Percentiles rank a stretch among this genome's conserved stretches.
Conservation (phyloP, 2,113 vertebrate species). For the Hiodon alosoides region DNA sequence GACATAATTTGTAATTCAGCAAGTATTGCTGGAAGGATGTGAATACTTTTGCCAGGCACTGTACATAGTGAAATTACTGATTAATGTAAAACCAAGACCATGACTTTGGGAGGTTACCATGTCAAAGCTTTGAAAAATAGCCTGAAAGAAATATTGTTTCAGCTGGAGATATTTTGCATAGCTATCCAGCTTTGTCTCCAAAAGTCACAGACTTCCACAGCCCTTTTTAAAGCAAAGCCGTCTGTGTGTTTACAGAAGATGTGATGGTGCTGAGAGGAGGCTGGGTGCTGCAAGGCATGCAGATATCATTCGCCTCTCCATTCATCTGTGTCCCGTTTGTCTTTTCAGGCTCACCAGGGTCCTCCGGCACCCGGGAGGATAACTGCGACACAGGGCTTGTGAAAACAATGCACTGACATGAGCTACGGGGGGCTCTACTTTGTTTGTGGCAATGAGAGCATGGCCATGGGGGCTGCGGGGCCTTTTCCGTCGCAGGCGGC, state of each 20-base stretch:
- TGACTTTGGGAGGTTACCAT: background rate
- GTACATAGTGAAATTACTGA: too few relatives aligned
- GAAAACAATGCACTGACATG: background rate
- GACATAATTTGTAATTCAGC: too few relatives aligned
- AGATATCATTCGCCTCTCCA: background rate
- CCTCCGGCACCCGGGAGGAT: background rate
- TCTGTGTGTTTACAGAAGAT: background rate
- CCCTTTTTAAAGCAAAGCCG: too few relatives aligned
- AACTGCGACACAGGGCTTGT: background rate
- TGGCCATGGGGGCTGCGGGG: background rate
- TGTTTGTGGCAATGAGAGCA: background rate
- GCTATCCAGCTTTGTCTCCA: too few relatives aligned
- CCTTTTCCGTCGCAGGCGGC: background rate
- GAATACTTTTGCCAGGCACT: too few relatives aligned
- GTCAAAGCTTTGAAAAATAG: background rate
- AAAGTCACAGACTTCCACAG: too few relatives aligned
- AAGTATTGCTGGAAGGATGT: too few relatives aligned
- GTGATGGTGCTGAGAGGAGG: background rate
- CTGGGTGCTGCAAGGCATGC: background rate
- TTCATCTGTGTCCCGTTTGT: constrained; percentile 8
- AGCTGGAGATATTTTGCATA: background rate
- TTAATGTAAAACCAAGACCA: too few relatives aligned
- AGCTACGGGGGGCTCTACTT: background rate
- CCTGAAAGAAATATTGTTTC: background rate
- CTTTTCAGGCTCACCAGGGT: constrained; percentile 4